Evolutionary conservation across 2,113 vertebrate genomes (phyloP).

Genomic region (Phocoena phocoena): DNA sequence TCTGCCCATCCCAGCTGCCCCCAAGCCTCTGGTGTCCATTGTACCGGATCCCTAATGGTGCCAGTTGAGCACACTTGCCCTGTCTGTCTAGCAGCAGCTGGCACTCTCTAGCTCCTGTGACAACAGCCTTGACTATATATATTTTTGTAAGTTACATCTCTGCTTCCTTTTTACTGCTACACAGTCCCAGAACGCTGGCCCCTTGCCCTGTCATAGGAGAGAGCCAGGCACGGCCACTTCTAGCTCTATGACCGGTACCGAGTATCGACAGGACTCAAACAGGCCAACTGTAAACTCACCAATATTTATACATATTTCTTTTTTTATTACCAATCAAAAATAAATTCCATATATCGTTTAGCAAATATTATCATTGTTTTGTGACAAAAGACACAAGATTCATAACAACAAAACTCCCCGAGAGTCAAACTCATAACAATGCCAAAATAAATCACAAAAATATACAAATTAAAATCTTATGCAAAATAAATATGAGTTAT

Average conservation of each 20-base stretch:
- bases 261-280: neutral
- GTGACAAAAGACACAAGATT: constrained; percentile 82
- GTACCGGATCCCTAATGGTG: neutral
- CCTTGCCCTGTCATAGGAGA: neutral
- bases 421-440: constrained; percentile 81
- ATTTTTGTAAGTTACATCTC: neutral
- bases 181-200: neutral
- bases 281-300: neutral
- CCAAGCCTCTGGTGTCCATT: neutral
- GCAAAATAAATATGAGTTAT: constrained; percentile 80
- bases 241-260: neutral
- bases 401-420: constrained; percentile 80
- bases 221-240: neutral
- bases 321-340: constrained; percentile 83
- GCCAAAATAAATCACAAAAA: constrained; percentile 82
- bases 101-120: neutral
- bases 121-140: neutral
- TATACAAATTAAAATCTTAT: constrained; percentile 82
- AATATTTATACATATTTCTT: constrained; percentile 54
- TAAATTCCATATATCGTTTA: constrained; percentile 82
- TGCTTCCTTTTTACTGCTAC: neutral
- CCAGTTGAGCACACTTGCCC: neutral
- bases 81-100: neutral
- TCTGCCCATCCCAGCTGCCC: neutral
- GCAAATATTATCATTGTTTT: constrained; percentile 80